Evolutionary conservation across 2,797 vertebrate species (phyloP).

Genomic region (Eurystomus glaucurus): DNA sequence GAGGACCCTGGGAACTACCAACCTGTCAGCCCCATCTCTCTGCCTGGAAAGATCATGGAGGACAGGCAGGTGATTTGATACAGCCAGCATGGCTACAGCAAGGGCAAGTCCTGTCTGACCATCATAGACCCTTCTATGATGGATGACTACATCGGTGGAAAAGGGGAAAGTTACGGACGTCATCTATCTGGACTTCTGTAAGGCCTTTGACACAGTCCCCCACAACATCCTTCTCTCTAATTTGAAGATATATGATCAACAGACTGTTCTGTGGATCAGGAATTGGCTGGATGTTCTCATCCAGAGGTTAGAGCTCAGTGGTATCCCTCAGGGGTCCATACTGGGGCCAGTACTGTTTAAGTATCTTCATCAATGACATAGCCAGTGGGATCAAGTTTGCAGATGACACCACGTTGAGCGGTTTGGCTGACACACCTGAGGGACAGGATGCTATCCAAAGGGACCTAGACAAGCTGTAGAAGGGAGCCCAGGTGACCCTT

Average conservation of each 20-base stretch:
- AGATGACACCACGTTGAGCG: neutral
- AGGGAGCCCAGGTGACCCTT: neutral
- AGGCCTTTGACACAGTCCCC: neutral
- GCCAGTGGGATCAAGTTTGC: accelerated
- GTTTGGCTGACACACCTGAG: accelerated
- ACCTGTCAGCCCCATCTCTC: neutral
- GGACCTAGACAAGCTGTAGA: neutral
- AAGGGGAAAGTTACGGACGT: neutral
- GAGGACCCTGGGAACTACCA: neutral
- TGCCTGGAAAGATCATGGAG: neutral
- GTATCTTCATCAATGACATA: neutral
- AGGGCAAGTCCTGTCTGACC: neutral
- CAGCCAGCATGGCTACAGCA: neutral
- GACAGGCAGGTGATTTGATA: neutral
- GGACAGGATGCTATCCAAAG: neutral
- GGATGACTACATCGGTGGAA: neutral
- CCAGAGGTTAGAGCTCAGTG: neutral
- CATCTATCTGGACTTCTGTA: neutral
- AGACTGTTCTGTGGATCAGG: accelerated
- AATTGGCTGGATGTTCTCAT: neutral
- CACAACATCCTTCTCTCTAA: neutral
- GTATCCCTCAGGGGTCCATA: neutral
- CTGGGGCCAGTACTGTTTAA: neutral
- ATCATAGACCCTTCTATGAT: neutral
- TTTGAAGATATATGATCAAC: neutral